Evolutionary conservation across 2,797 vertebrate genomes (phyloP).

Genomic region (Coracias cyanogaster): DNA sequence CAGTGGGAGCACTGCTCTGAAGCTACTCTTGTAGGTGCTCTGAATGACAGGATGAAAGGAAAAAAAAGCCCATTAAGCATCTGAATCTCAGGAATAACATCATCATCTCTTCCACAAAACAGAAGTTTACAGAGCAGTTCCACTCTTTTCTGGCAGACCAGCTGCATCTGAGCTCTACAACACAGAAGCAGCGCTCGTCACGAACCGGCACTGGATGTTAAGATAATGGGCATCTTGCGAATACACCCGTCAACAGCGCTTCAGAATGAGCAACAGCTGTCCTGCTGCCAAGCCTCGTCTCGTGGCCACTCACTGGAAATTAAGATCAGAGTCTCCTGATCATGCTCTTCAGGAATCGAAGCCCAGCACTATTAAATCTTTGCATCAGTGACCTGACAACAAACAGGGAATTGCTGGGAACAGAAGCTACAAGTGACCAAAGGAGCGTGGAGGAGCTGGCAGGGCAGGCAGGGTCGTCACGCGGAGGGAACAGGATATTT

Average conservation of each 20-base stretch:
- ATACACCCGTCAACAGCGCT: neutral
- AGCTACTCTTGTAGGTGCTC: neutral
- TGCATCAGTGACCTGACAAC: neutral
- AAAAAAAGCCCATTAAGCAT: neutral
- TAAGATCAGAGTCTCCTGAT: neutral
- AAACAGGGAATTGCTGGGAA: neutral
- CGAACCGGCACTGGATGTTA: neutral
- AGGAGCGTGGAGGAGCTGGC: neutral
- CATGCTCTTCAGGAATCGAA: neutral
- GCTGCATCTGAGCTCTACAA: neutral
- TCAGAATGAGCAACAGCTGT: neutral
- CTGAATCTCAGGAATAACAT: neutral
- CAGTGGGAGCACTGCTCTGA: neutral
- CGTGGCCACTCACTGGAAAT: neutral
- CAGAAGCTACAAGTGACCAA: neutral
- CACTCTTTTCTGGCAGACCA: neutral
- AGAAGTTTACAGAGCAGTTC: neutral
- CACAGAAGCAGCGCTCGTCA: neutral
- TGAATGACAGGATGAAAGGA: neutral
- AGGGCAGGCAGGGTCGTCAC: accelerated
- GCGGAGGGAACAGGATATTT: neutral
- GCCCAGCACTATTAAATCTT: neutral
- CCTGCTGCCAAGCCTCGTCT: neutral
- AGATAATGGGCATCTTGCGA: neutral
- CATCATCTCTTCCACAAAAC: neutral